Conservation (phyloP, 1,140 invertebrate genomes). For the Drosophila lacertosa region DNA sequence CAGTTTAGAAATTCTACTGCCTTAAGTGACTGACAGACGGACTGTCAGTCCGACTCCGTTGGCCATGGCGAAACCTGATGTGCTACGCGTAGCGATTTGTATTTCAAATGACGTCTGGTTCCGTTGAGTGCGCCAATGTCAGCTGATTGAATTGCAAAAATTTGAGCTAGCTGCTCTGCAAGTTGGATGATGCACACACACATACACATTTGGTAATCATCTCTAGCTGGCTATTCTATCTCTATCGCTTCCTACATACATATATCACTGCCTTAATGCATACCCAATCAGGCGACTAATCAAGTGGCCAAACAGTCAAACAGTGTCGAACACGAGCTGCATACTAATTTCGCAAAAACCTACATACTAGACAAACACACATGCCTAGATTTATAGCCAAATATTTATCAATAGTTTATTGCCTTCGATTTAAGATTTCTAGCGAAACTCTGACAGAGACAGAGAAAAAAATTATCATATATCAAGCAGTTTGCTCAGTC, state of each 20-base stretch:
- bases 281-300: constrained; percentile 14
- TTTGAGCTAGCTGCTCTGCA: constrained; percentile 49
- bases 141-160: constrained; percentile 76
- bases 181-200: constrained; percentile 48
- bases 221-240: constrained; percentile 15
- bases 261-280: constrained; percentile 5
- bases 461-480: constrained; percentile 40
- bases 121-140: constrained; percentile 62
- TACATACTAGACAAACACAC: background rate
- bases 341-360: constrained; percentile 27
- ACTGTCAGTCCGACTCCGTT: constrained; percentile 17
- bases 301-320: constrained; percentile 3
- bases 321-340: constrained; percentile 2
- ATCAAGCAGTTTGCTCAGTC: constrained; percentile 24
- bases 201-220: constrained; percentile 57
- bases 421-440: constrained; percentile 22
- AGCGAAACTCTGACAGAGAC: constrained; percentile 16
- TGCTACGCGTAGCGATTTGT: constrained; percentile 73
- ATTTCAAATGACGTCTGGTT: constrained; percentile 78
- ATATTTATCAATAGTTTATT: constrained; percentile 36
- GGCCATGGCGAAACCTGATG: constrained; percentile 76
- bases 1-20: constrained; percentile 77
- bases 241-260: constrained; percentile 5
- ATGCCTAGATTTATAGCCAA: constrained; percentile 26
- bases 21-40: constrained; percentile 48